These are phyloP conservation scores for Bubo bubo DNA, from an alignment of 2,113 vertebrate species.

Conservation along the genomic window DNA sequence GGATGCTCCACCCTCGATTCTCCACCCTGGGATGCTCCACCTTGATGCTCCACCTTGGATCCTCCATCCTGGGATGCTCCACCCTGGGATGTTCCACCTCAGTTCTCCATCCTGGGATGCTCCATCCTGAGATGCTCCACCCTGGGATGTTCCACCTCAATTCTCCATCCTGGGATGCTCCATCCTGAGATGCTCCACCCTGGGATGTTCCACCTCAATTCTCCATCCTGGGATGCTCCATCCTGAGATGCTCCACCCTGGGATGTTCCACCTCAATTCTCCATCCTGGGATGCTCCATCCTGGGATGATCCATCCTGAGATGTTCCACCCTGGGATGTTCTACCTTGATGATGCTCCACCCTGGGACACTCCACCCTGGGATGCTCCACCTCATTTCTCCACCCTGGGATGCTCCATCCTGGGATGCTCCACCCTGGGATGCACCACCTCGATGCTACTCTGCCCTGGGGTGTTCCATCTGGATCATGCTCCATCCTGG, in stretches of 20 bases:
- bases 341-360: no score
- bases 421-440: not conserved
- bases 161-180: no score
- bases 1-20: no score
- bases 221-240: no score
- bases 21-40: no score
- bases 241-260: not conserved
- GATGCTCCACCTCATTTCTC: not conserved
- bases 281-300: not conserved
- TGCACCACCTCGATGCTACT: not conserved
- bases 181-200: no score
- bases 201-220: no score
- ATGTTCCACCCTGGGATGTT: not conserved
- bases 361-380: not conserved
- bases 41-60: not conserved
- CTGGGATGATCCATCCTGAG: not conserved
- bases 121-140: not conserved
- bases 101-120: no score
- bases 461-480: not conserved
- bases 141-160: not conserved
- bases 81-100: not conserved
- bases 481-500: fast-evolving
- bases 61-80: not conserved
- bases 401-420: not conserved
- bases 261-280: no score